Evolutionary conservation across 2,113 vertebrate species (phyloP), one percentile per base, ranked within the genome.

Genomic region (Otis tarda): DNA sequence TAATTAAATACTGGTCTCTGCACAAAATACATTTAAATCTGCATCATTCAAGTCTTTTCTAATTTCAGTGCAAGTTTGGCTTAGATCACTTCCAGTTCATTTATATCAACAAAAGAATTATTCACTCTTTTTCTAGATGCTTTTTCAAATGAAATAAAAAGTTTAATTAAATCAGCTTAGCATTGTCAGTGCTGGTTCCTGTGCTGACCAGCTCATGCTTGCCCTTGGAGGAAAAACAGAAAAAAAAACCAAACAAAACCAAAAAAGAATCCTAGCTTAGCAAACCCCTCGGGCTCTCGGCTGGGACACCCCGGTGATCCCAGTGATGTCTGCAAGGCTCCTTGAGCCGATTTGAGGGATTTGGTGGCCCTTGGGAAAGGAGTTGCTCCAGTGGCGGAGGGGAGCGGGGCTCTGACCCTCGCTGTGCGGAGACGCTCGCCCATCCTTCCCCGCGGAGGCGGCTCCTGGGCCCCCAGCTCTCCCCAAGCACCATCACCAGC

Each of bases 341-440:
- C 0, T 11, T 17, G 59, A 35, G 55, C 20, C 22, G 41, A 9
- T 47, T 57, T 65, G 4, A 35, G 35, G 52, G 56, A 28, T n/a
- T 59, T 41, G 49, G 31, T 18, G 31, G 73, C 43, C 55, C 31
- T 53, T 53, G 23, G 60, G 25, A 33, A 87, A 78, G 83, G 59
- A 65, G 31, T 3, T 60, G 68, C 37, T 89, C 23, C 41, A n/a
- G 39, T 39, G 21, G n/a, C 4, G 4, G 27, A 68, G 69, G 28
- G 49, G 28, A 52, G 20, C 3, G 0, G 3, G 33, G 64, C 56
- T 77, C 28, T 33, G 49, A 27, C 17, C 27, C 20, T 63, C 4
- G 0, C 21, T 10, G 0, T 2, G 41, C 1, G 0, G 47, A 59
- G n/a, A 17, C 3, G 2, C 2, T 2, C n/a, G 20, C 8, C 12